Conservation (phyloP, 2,113 vertebrate genomes). For the Pao palembangensis region DNA sequence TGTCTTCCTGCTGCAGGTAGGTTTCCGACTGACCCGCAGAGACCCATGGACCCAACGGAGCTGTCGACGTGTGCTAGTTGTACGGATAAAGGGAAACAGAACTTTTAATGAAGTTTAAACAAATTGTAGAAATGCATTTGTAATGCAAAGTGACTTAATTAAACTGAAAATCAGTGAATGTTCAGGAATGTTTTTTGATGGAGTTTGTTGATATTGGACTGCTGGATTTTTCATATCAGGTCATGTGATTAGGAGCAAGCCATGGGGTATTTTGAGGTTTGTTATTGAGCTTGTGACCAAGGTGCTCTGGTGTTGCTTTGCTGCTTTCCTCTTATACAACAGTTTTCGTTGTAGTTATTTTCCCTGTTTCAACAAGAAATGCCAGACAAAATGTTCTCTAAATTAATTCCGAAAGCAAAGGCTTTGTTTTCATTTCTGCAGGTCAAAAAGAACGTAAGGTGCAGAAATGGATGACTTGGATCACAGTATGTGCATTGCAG, state of each 20-base stretch:
- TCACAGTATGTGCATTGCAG: slow-evolving; percentile 87
- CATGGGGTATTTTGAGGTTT: slow-evolving; percentile 42
- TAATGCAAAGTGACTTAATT: too few relatives aligned
- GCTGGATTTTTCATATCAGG: slow-evolving; percentile 27
- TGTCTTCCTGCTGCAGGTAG: slow-evolving; percentile 58
- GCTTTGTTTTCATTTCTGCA: slow-evolving; percentile 36
- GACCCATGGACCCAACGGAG: neutral
- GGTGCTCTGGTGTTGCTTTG: slow-evolving; percentile 20
- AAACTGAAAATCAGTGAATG: too few relatives aligned
- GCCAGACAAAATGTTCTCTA: neutral
- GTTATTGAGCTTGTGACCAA: slow-evolving; percentile 37
- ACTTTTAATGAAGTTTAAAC: neutral
- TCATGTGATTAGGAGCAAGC: slow-evolving; percentile 30
- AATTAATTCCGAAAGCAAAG: slow-evolving; percentile 5
- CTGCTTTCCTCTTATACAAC: neutral
- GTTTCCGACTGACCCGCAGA: slow-evolving; percentile 7
- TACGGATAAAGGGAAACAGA: neutral
- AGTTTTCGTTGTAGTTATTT: neutral
- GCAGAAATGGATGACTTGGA: slow-evolving; percentile 89
- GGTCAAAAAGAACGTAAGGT: slow-evolving; percentile 44
- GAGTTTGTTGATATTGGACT: slow-evolving; percentile 4
- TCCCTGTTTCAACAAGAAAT: too few relatives aligned
- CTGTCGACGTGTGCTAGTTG: neutral
- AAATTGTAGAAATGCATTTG: too few relatives aligned
- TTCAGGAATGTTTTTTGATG: too few relatives aligned